Base-by-base conservation (phyloP, 2,797 vertebrate species). In the Neosilurus hyrtlii region DNA sequence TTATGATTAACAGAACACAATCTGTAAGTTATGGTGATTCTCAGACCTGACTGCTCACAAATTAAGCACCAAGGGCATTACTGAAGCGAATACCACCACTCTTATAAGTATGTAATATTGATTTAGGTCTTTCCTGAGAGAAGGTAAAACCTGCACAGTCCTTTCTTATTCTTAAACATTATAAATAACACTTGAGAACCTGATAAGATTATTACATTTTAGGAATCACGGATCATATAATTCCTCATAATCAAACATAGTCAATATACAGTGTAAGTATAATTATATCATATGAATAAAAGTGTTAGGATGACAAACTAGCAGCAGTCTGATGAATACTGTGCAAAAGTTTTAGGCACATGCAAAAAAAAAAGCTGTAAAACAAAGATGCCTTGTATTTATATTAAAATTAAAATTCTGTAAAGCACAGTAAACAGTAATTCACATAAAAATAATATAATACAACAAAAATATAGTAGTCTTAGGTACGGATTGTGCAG, bases 1-100 rank as follows among this genome's bases (percentile, higher is more conserved):
- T 82, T 65, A 82, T 85, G 82, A 84, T 82, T 75, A 85, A 87
- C 52, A 68, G 49, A 85, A 82, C 52, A 35, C 57, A 56, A 71
- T 77, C 66, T 83, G 26, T 80, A 82, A 80, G 59, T 76, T 86
- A 75, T 66, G 26, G 61, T 51, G 9, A 79, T 51, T 79, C 35
- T 14, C 43, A 35, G 75, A 66, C 83, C 79, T 71, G 65, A 43
- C 26, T 73, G 68, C 43, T 66, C 72, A 73, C 84, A 78, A 76
- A 77, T 78, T 71, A 57, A 66, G 20, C 66, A 57, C 62, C 66
- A 77, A 82, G 80, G 65, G 84, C 68, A 81, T 62, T 82, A 65
- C 59, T n/a, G 67, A 65, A 22, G 16, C 8, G 4, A 56, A 63
- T 63, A 12, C 63, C 56, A 62, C 51, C 65, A 43, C 24, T 22